Evolutionary conservation across 2,888 invertebrate genomes (phyloP).

Genomic region (Ormyrus pomaceus): DNA sequence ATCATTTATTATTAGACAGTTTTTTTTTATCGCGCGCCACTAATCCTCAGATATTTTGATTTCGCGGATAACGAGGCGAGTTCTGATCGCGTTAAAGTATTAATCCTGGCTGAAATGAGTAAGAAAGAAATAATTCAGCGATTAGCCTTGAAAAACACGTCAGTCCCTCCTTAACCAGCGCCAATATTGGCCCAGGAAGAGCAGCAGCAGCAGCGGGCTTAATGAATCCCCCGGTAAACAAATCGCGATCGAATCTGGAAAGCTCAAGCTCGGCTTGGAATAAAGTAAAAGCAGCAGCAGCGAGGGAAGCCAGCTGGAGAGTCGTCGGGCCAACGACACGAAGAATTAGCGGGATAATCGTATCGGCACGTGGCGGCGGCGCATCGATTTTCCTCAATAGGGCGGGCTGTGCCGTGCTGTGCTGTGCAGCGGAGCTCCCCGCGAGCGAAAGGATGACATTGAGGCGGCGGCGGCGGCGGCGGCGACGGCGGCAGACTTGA

Average conservation of each 20-base stretch:
- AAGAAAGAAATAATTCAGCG: too few relatives aligned
- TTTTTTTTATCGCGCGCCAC: too few relatives aligned
- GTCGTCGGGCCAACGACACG: neutral
- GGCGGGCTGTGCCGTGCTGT: conserved; percentile 13
- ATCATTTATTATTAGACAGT: too few relatives aligned
- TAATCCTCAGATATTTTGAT: too few relatives aligned
- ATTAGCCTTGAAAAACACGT: too few relatives aligned
- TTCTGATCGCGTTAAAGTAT: too few relatives aligned
- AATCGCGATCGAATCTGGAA: conserved; percentile 12
- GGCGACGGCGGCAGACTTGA: conserved; percentile 59
- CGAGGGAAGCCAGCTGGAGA: too few relatives aligned
- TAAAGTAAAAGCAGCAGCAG: neutral
- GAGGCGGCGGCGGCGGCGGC: conserved; percentile 7
- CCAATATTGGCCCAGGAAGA: too few relatives aligned
- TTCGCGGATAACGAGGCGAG: too few relatives aligned
- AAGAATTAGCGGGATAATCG: conserved; percentile 29
- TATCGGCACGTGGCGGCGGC: conserved; percentile 46
- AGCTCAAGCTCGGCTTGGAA: neutral
- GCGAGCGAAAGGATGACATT: conserved; percentile 36
- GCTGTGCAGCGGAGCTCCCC: conserved; percentile 3
- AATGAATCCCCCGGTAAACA: conserved; percentile 17
- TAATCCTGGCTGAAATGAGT: too few relatives aligned
- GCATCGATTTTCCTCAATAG: conserved; percentile 55
- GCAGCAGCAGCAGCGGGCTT: neutral
- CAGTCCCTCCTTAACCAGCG: too few relatives aligned